Evolutionary conservation across 2,888 invertebrate genomes (phyloP).

Genomic region (Himalopsyche anomala): DNA sequence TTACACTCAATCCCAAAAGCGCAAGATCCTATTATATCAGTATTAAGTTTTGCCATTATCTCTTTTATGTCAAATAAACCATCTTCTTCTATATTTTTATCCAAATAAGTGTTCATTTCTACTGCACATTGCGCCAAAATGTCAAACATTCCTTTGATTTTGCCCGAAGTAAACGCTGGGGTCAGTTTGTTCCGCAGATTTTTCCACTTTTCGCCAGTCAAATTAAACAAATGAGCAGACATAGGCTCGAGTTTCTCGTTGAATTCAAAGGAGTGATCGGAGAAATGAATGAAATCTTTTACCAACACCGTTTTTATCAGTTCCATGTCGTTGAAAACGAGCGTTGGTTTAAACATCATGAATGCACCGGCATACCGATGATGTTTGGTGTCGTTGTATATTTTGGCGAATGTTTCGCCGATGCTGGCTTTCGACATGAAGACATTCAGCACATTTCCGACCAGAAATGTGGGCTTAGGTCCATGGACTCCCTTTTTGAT

Average conservation of each 20-base stretch:
- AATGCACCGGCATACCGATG: slow-evolving; percentile 53
- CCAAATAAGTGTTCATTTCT: slow-evolving; percentile 66
- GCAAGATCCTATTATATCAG: slow-evolving; percentile 69
- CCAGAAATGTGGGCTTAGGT: slow-evolving; percentile 46
- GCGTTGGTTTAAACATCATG: slow-evolving; percentile 55
- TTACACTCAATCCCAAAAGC: slow-evolving; percentile 70
- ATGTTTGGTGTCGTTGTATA: slow-evolving; percentile 54
- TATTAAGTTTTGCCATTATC: slow-evolving; percentile 66
- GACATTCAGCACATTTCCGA: slow-evolving; percentile 54
- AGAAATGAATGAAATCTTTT: slow-evolving; percentile 70
- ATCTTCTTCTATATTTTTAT: slow-evolving; percentile 50
- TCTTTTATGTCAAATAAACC: slow-evolving; percentile 66
- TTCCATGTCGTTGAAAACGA: slow-evolving; percentile 67
- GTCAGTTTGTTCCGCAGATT: slow-evolving; percentile 71
- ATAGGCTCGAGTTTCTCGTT: slow-evolving; percentile 70
- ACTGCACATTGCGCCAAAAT: slow-evolving; percentile 68
- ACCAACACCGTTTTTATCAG: slow-evolving; percentile 69
- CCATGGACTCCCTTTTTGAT: slow-evolving; percentile 52
- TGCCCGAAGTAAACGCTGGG: slow-evolving; percentile 74
- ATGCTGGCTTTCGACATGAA: slow-evolving; percentile 47
- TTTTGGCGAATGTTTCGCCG: slow-evolving; percentile 48
- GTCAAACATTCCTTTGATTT: slow-evolving; percentile 73
- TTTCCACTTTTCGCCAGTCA: slow-evolving; percentile 73
- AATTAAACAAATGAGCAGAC: slow-evolving; percentile 68
- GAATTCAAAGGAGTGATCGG: slow-evolving; percentile 68